Conservation (phyloP, 1,140 invertebrate genomes). For the Hyles euphorbiae region DNA sequence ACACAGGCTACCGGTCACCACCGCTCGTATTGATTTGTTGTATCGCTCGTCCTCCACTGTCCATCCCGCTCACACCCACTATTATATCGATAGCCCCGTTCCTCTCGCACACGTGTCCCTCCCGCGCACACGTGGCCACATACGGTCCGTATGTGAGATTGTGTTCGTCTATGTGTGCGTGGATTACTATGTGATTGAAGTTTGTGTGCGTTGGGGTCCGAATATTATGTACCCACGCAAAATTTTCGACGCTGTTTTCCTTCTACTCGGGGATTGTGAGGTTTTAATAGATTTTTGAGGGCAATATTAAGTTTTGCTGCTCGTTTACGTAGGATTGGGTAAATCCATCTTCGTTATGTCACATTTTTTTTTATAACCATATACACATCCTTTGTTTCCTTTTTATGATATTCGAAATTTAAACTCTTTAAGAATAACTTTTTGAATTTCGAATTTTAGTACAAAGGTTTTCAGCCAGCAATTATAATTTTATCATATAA, state of each 20-base stretch:
- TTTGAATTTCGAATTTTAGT: no score
- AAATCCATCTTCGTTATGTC: no score
- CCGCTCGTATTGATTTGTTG: conserved; percentile 75
- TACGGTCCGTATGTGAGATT: conserved; percentile 45
- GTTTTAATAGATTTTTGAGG: conserved; percentile 8
- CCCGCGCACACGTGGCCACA: conserved; percentile 57
- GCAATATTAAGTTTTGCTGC: conserved; percentile 2
- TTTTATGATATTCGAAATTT: no score
- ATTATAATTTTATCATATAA: no score
- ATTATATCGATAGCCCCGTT: conserved; percentile 21
- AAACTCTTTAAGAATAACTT: no score
- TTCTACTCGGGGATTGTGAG: conserved; percentile 17
- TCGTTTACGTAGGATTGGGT: no score
- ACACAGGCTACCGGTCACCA: conserved; percentile 74
- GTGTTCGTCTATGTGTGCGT: conserved; percentile 26
- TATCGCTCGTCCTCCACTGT: conserved; percentile 71
- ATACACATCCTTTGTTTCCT: no score
- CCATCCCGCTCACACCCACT: conserved; percentile 55
- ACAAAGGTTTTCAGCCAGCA: no score
- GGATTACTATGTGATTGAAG: conserved; percentile 32
- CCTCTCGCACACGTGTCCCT: conserved; percentile 46
- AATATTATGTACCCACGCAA: conserved; percentile 61
- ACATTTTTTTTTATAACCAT: no score
- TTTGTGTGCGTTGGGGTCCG: conserved; percentile 60
- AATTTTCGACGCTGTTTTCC: conserved; percentile 59